These are phyloP conservation scores for Rapana venosa DNA, from an alignment of 2,888 invertebrate genomes.

Conservation along the genomic window DNA sequence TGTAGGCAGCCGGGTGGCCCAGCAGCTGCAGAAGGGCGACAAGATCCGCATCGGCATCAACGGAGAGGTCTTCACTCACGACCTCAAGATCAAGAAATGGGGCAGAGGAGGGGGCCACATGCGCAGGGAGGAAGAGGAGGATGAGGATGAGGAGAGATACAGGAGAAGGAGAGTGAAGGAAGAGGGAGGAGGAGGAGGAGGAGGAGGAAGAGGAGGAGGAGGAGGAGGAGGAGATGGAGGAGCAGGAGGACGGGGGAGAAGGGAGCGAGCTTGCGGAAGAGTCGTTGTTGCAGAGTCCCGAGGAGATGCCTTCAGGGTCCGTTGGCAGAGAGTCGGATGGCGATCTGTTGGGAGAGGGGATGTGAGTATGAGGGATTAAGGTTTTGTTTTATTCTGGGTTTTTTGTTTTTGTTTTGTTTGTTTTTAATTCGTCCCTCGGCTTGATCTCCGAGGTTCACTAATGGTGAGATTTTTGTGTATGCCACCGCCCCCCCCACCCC, in stretches of 20 bases:
- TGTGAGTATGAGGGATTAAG: slow-evolving; percentile 30
- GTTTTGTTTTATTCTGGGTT: too few relatives aligned
- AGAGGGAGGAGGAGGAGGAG: not conserved
- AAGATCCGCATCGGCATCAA: slow-evolving; percentile 74
- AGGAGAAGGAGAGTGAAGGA: too few relatives aligned
- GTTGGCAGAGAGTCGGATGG: not conserved
- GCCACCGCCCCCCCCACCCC: too few relatives aligned
- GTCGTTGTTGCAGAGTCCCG: not conserved
- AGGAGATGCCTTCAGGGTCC: not conserved
- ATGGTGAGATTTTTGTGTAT: too few relatives aligned
- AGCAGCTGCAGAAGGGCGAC: slow-evolving; percentile 70
- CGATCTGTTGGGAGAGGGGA: slow-evolving; percentile 42
- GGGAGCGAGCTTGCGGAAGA: not conserved
- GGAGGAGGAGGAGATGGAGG: slow-evolving; percentile 28
- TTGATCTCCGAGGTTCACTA: too few relatives aligned
- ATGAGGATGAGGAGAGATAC: slow-evolving; percentile 30
- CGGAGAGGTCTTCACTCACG: slow-evolving; percentile 64
- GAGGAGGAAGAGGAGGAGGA: not conserved
- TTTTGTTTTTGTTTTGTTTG: too few relatives aligned
- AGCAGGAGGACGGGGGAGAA: slow-evolving; percentile 23
- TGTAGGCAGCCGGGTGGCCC: slow-evolving; percentile 70
- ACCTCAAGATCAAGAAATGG: slow-evolving; percentile 63
- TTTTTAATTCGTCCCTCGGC: too few relatives aligned
- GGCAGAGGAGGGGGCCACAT: slow-evolving; percentile 44
- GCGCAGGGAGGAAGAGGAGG: slow-evolving; percentile 11